Percentiles rank a stretch among this genome's conserved stretches.
phyloP scores from a whole-genome alignment of 2,113 vertebrate species.

The Egretta garzetta region DNA sequence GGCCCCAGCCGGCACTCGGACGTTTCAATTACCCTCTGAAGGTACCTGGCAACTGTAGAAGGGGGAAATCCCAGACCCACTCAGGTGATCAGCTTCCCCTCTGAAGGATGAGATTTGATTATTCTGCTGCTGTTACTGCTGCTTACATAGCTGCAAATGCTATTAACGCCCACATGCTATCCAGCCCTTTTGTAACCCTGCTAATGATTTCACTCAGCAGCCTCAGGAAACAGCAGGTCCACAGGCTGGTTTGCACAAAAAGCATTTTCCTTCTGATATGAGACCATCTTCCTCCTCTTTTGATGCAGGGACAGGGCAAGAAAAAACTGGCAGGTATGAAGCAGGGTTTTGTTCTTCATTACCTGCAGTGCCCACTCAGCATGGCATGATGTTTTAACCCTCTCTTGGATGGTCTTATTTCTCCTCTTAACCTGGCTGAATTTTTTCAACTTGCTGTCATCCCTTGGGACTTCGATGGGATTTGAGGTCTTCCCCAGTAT shows the following conservation, averaged over 20 bases:
- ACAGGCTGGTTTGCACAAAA: not conserved
- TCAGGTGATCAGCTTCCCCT: constrained; percentile 13
- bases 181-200: not conserved
- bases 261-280: not conserved
- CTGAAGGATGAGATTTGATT: not conserved
- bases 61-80: constrained; percentile 25
- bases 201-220: not conserved
- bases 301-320: not conserved
- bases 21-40: not conserved
- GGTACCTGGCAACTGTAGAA: not conserved
- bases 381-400: not conserved
- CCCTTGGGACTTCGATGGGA: not conserved
- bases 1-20: not conserved
- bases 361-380: not conserved
- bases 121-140: not conserved
- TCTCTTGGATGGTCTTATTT: not conserved
- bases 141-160: constrained; percentile 36
- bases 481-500: not conserved
- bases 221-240: not conserved
- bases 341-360: not conserved
- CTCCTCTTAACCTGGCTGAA: not conserved
- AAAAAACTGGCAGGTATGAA: not conserved
- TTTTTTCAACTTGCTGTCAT: not conserved
- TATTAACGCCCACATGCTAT: not conserved
- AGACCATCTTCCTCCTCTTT: not conserved